Percentiles rank a stretch among this genome's conserved stretches.
These are phyloP conservation scores for Sebastes taczanowskii DNA, from an alignment of 2,797 vertebrate species.

Conservation along the genomic window DNA sequence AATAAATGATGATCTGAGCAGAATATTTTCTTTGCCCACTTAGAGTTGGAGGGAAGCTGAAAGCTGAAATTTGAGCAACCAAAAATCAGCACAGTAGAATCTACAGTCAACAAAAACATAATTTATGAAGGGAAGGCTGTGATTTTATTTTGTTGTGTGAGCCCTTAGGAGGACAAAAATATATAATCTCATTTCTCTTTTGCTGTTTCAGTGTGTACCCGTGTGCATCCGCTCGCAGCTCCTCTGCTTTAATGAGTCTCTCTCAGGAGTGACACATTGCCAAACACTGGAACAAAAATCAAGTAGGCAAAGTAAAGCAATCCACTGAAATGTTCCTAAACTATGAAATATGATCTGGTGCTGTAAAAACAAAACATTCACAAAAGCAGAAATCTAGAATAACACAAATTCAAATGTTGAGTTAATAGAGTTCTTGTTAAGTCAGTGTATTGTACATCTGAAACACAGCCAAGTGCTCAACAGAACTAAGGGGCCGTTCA, in stretches of 20 bases:
- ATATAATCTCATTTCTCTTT: background rate
- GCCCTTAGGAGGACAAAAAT: background rate
- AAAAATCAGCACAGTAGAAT: slow-evolving; percentile 2
- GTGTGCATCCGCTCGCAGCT: slow-evolving; percentile 36
- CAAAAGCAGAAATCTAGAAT: background rate
- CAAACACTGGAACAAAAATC: background rate
- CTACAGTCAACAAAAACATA: background rate
- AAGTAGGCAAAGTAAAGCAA: background rate
- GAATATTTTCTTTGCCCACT: slow-evolving; percentile 37
- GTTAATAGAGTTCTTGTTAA: background rate
- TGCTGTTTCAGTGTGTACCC: background rate
- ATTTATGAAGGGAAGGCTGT: background rate
- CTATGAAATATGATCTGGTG: background rate
- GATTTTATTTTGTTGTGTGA: background rate
- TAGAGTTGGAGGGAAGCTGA: slow-evolving; percentile 9
- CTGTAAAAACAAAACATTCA: background rate
- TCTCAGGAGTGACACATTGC: slow-evolving; percentile 17
- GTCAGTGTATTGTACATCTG: background rate
- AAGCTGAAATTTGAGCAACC: background rate
- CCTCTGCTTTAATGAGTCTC: background rate
- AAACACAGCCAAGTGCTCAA: background rate
- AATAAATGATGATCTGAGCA: slow-evolving; percentile 68
- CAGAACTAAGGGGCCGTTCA: no score
- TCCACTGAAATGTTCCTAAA: background rate
- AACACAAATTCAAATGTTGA: background rate